phyloP scores from a whole-genome alignment of 2,797 vertebrate genomes.

The Arnoldichthys spilopterus region DNA sequence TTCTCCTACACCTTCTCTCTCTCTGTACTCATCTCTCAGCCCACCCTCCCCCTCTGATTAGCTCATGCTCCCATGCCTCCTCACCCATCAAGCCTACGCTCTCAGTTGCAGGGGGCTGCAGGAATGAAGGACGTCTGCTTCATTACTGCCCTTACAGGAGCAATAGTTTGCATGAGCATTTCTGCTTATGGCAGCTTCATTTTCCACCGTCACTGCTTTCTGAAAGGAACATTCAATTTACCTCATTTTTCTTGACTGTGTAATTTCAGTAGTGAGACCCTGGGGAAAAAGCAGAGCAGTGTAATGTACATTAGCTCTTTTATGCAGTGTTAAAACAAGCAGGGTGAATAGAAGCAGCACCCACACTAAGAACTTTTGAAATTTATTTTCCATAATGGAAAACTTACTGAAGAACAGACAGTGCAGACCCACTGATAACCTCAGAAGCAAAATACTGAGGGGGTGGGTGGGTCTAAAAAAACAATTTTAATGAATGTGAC shows the following conservation, averaged over 20 bases:
- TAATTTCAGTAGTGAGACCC: background rate
- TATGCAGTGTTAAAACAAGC: background rate
- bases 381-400: too few species aligned
- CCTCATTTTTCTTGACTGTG: background rate
- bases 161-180: background rate
- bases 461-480: too few species aligned
- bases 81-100: background rate
- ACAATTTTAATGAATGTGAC: too few species aligned
- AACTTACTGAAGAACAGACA: too few species aligned
- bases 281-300: background rate
- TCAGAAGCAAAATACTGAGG: too few species aligned
- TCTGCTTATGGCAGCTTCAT: background rate
- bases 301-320: background rate
- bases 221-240: background rate
- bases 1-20: background rate
- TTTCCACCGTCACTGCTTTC: background rate
- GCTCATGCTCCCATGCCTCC: background rate
- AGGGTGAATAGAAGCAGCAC: background rate
- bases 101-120: background rate
- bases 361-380: background rate
- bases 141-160: background rate
- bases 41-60: background rate
- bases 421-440: too few species aligned
- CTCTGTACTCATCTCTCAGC: background rate
- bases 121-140: background rate